Base-by-base conservation (phyloP, 2,797 vertebrate species). In the Galago senegalensis region DNA sequence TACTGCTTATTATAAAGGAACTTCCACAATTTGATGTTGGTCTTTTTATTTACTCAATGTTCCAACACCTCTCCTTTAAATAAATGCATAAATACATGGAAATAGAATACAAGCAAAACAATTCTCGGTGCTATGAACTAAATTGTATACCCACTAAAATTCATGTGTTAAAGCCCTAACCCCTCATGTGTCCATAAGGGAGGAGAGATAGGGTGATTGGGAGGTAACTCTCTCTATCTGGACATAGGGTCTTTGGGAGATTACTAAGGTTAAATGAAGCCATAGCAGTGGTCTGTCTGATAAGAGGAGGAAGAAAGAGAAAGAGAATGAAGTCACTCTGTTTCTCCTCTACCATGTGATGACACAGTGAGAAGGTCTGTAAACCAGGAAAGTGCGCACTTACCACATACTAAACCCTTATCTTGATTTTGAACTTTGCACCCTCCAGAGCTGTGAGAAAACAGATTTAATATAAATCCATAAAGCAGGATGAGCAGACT, bases 11-110 rank as follows among this genome's bases (percentile, higher is more conserved):
- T 63, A 3, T 75, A 81, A 92, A 92, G n/a, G 8, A 70, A 94
- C 5, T 37, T 25, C 27, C 46, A 75, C 31, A 77, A 63, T 65
- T 75, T 83, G 4, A 83, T 73, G 14, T 27, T 73, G 9, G 21
- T 34, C 67, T 76, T 70, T 80, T 17, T 46, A 61, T 72, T 76
- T 89, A 49, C 11, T 95, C 61, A 63, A 91, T 81, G 40, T 88
- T 88, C 12, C 10, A 58, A 61, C 10, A 43, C 8, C 23, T 86
- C 17, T 31, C 43, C 27, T 61, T 0, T 18, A 80, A 73, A 80
- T 53, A 25, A 27, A 82, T 63, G n/a, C 1, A 16, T 14, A 79
- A 14, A 69, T 27, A 49, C n/a, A 49, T 1, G 60, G 11, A 79
- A 69, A 81, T 2, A 75, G 8, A 80, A 37, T 65, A 85, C 40